Base-by-base conservation (phyloP, 1,140 invertebrate species). In the Drosophila azteca region DNA sequence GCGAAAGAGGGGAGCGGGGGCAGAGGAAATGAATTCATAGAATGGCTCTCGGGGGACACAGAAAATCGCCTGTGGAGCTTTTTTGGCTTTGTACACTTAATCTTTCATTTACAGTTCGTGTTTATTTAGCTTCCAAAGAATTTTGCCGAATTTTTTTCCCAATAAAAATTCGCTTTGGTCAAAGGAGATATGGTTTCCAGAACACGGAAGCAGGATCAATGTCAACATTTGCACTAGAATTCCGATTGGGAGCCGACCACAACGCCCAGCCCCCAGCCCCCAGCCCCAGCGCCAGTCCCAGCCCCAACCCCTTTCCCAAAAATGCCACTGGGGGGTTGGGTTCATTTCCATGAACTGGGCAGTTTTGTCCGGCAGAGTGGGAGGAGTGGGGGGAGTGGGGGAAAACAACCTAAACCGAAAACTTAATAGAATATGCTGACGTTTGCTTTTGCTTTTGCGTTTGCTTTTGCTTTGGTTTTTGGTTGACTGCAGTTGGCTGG, bases 401-500 rank as follows among this genome's bases (percentile, higher is more conserved):
- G 3, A 49, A 43, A 69, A 57, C 64, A 24, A 26, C n/a, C 35
- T 31, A n/a, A 20, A 24, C 17, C 35, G 2, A 43, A 73, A 72
- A 70, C 41, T 49, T 57, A 48, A 71, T 75, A 65, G 44, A 75
- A 75, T 54, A 26, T 60, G 46, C 41, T 49, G 39, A 41, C 63
- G 41, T 41, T 51, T 58, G 44, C 44, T 35, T 11, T 20, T 17
- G 8, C 5, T 39, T 13, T 3, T 9, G 31, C 17, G 17, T 20
- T 20, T 20, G 17, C 29, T 29, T 20, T 20, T 20, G 17, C 29
- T 29, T 29, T 29, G 7, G 29, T 29, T 8, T 5, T 15, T 54
- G 69, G n/a, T 50, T 50, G 67, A 29, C 48, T 64, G 64, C 48
- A 39, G 17, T 20, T 20, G 17, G 17, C 17, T 20, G 17, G 46